Conservation (phyloP, 2,113 vertebrate genomes). For the Syrmaticus mikado region DNA sequence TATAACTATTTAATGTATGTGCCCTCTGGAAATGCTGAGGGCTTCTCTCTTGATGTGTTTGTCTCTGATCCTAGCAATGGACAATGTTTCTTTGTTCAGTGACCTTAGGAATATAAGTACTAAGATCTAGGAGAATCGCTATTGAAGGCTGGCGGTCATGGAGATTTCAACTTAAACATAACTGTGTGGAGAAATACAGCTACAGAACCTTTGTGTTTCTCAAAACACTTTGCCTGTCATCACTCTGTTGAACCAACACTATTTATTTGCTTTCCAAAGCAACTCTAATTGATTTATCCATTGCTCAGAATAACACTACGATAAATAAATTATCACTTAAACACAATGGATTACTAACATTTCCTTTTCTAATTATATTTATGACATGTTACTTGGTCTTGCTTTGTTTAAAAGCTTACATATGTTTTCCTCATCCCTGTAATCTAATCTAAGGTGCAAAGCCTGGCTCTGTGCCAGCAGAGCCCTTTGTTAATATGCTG, state of each 20-base stretch:
- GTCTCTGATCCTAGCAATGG: not conserved
- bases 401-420: constrained; percentile 60
- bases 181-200: not conserved
- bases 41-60: constrained; percentile 23
- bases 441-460: constrained; percentile 78
- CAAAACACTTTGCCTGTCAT: constrained; percentile 31
- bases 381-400: constrained; percentile 56
- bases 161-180: not conserved
- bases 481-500: constrained; percentile 44
- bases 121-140: constrained; percentile 10
- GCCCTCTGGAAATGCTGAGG: constrained; percentile 29
- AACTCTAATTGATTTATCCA: constrained; percentile 77
- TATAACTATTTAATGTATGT: constrained; percentile 7
- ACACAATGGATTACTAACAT: constrained; percentile 24
- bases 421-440: constrained; percentile 60
- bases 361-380: constrained; percentile 75
- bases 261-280: constrained; percentile 37
- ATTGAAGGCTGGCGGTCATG: not conserved
- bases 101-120: not conserved
- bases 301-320: constrained; percentile 64
- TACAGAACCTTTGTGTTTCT: not conserved
- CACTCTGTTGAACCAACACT: constrained; percentile 17
- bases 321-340: constrained; percentile 81
- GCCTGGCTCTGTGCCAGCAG: constrained; percentile 50
- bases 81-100: constrained; percentile 21